phyloP scores from a whole-genome alignment of 1,140 invertebrate genomes.

The Cotesia glomerata region DNA sequence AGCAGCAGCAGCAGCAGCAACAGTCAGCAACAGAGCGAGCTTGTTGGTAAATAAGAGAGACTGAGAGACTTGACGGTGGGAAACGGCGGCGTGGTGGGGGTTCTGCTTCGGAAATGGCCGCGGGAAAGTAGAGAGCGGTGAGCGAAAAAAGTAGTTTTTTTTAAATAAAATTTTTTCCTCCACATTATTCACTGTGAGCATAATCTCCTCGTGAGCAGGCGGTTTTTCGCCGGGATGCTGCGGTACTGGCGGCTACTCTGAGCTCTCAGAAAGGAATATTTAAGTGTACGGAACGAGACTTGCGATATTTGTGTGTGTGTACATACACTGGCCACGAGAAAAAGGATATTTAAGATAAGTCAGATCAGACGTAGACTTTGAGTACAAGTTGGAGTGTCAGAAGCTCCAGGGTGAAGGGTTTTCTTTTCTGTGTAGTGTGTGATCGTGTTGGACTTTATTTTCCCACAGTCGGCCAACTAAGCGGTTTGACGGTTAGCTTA shows the following conservation, averaged over 20 bases:
- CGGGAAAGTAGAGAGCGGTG: constrained; percentile 59
- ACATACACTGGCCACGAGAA: background rate
- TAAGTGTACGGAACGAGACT: background rate
- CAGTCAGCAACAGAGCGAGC: constrained; percentile 4
- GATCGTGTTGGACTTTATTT: background rate
- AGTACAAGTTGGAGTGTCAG: too few relatives aligned
- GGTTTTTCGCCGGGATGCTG: constrained; percentile 27
- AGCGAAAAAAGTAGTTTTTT: constrained; percentile 14
- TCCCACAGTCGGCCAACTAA: background rate
- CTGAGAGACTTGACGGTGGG: constrained; percentile 24
- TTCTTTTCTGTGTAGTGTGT: background rate
- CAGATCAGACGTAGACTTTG: too few relatives aligned
- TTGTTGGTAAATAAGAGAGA: too few relatives aligned
- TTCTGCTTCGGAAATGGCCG: constrained; percentile 57
- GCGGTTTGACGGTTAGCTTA: background rate
- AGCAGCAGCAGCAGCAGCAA: constrained; percentile 30
- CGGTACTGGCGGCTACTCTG: background rate
- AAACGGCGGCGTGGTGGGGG: constrained; percentile 34
- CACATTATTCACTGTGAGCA: background rate
- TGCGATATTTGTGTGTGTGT: too few relatives aligned
- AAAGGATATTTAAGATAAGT: background rate
- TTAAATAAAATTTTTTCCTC: constrained; percentile 15
- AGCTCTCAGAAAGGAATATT: background rate
- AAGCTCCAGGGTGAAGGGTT: background rate
- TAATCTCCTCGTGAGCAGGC: constrained; percentile 18